Conservation (phyloP, 2,797 vertebrate genomes). For the Rhinella marina region DNA sequence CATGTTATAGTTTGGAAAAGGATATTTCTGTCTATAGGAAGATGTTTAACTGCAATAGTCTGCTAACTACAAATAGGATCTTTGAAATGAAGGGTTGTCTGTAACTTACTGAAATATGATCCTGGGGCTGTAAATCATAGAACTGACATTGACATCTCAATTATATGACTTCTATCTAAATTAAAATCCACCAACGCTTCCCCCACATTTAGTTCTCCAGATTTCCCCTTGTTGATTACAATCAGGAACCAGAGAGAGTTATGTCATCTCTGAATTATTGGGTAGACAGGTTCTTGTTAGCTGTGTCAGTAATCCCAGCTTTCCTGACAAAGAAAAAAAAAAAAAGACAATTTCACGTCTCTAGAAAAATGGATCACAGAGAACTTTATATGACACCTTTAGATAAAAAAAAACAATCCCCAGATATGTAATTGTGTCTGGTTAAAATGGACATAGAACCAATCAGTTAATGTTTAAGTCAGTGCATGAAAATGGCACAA, state of each 20-base stretch:
- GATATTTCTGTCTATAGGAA: background rate
- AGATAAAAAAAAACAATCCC: background rate
- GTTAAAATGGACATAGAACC: too few species aligned
- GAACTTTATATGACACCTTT: background rate
- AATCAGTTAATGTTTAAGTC: too few species aligned
- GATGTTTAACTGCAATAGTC: background rate
- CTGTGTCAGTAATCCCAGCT: background rate
- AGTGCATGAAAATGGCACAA: too few species aligned
- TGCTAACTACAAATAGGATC: background rate
- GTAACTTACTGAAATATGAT: background rate
- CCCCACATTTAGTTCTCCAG: background rate
- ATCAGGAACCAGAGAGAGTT: background rate
- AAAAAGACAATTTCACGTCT: background rate
- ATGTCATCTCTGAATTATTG: background rate
- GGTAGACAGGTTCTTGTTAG: background rate
- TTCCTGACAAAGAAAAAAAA: background rate
- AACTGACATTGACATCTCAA: background rate
- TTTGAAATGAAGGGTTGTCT: background rate
- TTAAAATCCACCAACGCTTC: background rate
- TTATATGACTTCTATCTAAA: background rate
- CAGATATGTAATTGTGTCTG: background rate
- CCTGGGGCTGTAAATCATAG: background rate
- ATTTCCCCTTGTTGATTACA: background rate
- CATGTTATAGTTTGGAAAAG: constrained; percentile 12
- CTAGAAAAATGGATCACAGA: background rate